Percentiles rank a stretch among this genome's conserved stretches.
Evolutionary conservation across 1,140 invertebrate species (phyloP).

Genomic region (Aphis gossypii): DNA sequence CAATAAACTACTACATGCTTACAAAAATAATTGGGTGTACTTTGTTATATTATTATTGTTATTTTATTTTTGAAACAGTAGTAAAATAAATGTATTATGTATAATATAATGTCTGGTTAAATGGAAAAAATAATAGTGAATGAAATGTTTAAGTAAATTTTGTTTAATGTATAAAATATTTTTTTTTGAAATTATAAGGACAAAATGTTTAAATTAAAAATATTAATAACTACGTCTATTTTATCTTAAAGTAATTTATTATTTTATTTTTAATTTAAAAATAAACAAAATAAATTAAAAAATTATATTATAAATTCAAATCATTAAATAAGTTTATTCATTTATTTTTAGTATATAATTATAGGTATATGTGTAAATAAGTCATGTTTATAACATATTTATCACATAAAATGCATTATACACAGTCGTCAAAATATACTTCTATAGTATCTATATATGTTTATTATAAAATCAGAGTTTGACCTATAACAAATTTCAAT

Average conservation of each 20-base stretch:
- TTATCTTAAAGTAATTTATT: not conserved
- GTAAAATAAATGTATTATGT: not conserved
- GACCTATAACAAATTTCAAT: not conserved
- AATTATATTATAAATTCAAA: not conserved
- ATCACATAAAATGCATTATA: not conserved
- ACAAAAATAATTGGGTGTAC: not conserved
- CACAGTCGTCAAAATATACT: not conserved
- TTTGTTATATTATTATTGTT: not conserved
- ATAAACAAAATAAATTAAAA: not conserved
- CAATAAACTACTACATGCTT: not conserved
- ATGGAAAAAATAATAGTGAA: not conserved
- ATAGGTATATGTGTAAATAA: not conserved
- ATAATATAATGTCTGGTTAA: not conserved
- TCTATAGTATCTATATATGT: not conserved
- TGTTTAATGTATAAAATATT: not conserved
- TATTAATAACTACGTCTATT: not conserved
- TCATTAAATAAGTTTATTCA: not conserved
- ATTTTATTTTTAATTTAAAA: not conserved
- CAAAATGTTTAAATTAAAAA: not conserved
- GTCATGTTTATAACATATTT: no score
- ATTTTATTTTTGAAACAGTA: slow-evolving; percentile 8
- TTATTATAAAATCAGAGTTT: not conserved
- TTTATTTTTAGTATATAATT: not conserved
- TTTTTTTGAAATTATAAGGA: not conserved
- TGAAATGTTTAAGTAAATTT: not conserved